phyloP scores from a whole-genome alignment of 2,888 invertebrate species.

The Chymomyza fuscimana region DNA sequence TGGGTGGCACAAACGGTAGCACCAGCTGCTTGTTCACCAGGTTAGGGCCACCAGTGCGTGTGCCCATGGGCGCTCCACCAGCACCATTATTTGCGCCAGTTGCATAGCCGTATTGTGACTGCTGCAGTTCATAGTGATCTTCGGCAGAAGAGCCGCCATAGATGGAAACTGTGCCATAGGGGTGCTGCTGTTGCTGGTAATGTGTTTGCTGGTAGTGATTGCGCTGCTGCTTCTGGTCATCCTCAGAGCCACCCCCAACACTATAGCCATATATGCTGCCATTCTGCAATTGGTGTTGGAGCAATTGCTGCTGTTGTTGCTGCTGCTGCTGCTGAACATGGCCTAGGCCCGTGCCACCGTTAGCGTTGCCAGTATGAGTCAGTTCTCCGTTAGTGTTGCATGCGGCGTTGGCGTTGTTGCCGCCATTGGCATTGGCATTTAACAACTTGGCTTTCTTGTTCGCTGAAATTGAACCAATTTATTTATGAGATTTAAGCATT shows the following conservation, averaged over 20 bases:
- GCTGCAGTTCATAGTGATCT: conserved; percentile 77
- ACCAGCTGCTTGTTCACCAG: conserved; percentile 92
- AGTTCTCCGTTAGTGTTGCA: conserved; percentile 10
- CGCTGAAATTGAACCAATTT: conserved; percentile 80
- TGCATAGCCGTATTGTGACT: conserved; percentile 71
- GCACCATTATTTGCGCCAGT: conserved; percentile 15
- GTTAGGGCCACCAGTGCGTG: conserved; percentile 81
- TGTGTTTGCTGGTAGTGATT: conserved; percentile 55
- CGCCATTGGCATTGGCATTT: conserved; percentile 35
- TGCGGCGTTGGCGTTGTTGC: conserved; percentile 15
- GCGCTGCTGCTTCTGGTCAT: conserved; percentile 47
- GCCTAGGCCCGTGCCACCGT: not conserved
- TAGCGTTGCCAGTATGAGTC: not conserved
- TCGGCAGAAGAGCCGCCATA: conserved; percentile 70
- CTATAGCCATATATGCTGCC: conserved; percentile 24
- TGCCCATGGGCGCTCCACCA: conserved; percentile 39
- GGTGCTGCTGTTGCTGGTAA: conserved; percentile 54
- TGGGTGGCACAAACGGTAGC: conserved; percentile 94
- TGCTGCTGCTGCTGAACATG: conserved; percentile 23
- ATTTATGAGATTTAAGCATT: conserved; percentile 67
- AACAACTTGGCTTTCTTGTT: conserved; percentile 81
- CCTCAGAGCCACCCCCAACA: conserved; percentile 21
- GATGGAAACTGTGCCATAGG: conserved; percentile 62
- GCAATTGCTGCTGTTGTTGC: conserved; percentile 13
- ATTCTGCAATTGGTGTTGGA: conserved; percentile 8